These are phyloP conservation scores for Muschampia plurimacula DNA, from an alignment of 2,888 invertebrate species.

Conservation along the genomic window DNA sequence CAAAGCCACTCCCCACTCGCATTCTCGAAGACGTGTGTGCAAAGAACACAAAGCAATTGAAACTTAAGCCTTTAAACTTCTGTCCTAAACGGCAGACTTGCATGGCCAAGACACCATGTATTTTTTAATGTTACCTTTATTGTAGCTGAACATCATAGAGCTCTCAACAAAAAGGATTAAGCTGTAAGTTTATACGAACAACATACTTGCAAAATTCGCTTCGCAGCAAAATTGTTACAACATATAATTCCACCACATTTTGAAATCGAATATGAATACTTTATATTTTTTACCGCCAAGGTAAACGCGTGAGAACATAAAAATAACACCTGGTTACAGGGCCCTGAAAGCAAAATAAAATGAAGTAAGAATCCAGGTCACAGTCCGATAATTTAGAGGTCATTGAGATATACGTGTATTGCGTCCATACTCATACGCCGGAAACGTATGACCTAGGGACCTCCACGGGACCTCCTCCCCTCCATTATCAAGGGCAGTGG, in stretches of 20 bases:
- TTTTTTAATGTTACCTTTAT: too few species aligned
- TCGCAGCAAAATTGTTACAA: neutral
- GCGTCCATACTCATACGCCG: slow-evolving; percentile 17
- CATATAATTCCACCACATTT: neutral
- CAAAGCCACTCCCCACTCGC: too few species aligned
- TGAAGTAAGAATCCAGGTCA: slow-evolving; percentile 34
- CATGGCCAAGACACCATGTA: too few species aligned
- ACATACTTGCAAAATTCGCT: neutral
- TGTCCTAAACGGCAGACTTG: too few species aligned
- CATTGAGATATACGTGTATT: slow-evolving; percentile 19
- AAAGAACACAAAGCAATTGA: too few species aligned
- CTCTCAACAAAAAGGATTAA: neutral
- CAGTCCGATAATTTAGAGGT: slow-evolving; percentile 34
- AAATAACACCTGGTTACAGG: slow-evolving; percentile 19
- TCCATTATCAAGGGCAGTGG: slow-evolving; percentile 5
- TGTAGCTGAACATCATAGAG: neutral
- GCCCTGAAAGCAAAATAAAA: slow-evolving; percentile 28
- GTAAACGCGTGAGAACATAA: slow-evolving; percentile 28
- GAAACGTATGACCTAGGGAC: slow-evolving; percentile 5
- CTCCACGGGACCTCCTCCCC: neutral
- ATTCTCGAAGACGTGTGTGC: too few species aligned
- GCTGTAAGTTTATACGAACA: neutral
- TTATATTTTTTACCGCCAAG: slow-evolving; percentile 14
- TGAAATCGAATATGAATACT: slow-evolving; percentile 9
- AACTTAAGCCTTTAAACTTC: too few species aligned